Base-by-base conservation (phyloP, 1,140 invertebrate species). In the Pseudomyrmex dendroicus region DNA sequence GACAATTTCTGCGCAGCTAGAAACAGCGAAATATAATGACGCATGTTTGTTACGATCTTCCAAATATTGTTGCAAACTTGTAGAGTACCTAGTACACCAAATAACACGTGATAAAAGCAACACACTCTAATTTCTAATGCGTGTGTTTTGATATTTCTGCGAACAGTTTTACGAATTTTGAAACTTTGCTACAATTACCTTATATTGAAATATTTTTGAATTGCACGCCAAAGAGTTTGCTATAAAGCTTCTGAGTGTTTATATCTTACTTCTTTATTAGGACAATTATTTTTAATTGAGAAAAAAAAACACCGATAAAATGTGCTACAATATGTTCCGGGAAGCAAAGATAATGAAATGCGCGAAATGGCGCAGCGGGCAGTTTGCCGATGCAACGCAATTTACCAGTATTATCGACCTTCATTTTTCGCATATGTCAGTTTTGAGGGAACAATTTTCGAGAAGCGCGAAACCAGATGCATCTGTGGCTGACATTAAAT, bases 281-380 rank as follows among this genome's bases (percentile, higher is more conserved):
- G 35, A 35, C 5, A 35, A 35, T 35, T 35, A 35, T 5, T 35
- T 5, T 35, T 35, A 35, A 35, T 35, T 35, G 5, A 7, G 5
- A 7, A 35, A 35, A 35, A 35, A 35, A 35, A 35, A 35, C 35
- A 7, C 0, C 35, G 5, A 35, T 7, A 35, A 35, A 35, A 35
- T 35, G 5, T 35, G 35, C 2, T 15, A 4, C 17, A 46, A 25
- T 74, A 5, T 63, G 62, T 46, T 77, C 35, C 9, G 13, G 13
- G 4, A 0, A 35, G 3, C 2, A 17, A 15, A 10, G 82, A 83
- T 77, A 84, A 62, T 17, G 73, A 56, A 50, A 35, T 25, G 46
- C 15, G 56, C 15, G 61, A 17, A n/a, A 66, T 86, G 64, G 56
- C 89, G 89, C 89, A 90, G 89, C 88, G 83, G 89, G 88, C 86